phyloP scores from a whole-genome alignment of 2,888 invertebrate species.

The Holacanthella duospinosa region DNA sequence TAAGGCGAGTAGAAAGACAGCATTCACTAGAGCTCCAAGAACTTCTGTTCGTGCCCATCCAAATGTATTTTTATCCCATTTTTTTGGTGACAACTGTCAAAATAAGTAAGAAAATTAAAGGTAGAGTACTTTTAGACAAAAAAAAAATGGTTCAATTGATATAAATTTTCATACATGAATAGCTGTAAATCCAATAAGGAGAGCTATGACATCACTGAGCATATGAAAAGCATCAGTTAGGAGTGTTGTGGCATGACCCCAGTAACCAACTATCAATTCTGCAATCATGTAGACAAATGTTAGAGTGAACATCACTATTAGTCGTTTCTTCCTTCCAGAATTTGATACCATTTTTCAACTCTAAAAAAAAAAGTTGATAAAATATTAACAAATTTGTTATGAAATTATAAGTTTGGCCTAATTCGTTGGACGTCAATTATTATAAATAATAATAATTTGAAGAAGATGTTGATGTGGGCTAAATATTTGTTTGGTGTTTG shows the following conservation, averaged over 20 bases:
- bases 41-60: slow-evolving; percentile 94
- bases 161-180: slow-evolving; percentile 11
- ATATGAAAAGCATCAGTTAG: slow-evolving; percentile 47
- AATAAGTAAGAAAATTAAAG: slow-evolving; percentile 19
- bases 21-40: slow-evolving; percentile 90
- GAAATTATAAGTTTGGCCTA: too few species aligned
- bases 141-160: not conserved
- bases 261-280: slow-evolving; percentile 45
- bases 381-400: too few species aligned
- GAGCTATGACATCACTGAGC: slow-evolving; percentile 36
- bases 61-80: slow-evolving; percentile 98
- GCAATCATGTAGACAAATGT: slow-evolving; percentile 44
- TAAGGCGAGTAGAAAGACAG: slow-evolving; percentile 90
- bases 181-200: slow-evolving; percentile 9
- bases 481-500: too few species aligned
- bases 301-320: slow-evolving; percentile 31
- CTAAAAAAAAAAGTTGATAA: too few species aligned
- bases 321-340: slow-evolving; percentile 5
- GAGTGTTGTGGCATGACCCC: slow-evolving; percentile 45
- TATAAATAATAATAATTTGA: too few species aligned
- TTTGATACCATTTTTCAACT: too few species aligned
- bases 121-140: not conserved
- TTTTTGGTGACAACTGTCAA: slow-evolving; percentile 84
- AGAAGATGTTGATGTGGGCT: too few species aligned
- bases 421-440: too few species aligned